Evolutionary conservation across 30 jellyfish, hydroid and myxozoan genomes (phyloP), one percentile per base, ranked within the genome.

Genomic region (Cassiopea xamachana): DNA sequence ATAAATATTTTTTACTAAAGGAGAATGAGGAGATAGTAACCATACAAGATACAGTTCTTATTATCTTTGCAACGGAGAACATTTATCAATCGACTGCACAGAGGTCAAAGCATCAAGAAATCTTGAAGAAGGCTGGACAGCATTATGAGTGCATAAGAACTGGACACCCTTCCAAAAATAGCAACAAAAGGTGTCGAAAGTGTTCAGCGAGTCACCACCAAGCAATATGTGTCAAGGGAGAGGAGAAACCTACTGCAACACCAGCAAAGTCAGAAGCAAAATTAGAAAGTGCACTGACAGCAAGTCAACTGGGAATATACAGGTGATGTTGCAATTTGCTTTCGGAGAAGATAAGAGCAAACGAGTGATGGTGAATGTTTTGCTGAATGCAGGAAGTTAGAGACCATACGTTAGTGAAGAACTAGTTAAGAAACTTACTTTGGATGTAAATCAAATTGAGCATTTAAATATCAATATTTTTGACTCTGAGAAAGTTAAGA

Each of bases 301-400:
- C 64, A 55, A 6, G 64, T 55, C 64, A 10, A 55, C 7, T 6
- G 64, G 64, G 7, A 10, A 55, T 3, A 10, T 55, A 17, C 48
- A 15, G 6, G 92, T 79, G 8, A 50, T 87, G 51, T 44, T 87
- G 9, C 89, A 60, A 47, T 45, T 3, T 46, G 85, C 60, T 7
- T 50, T 1, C 72, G 93, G 93, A 2, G 93, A 27, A 7, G 81
- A 86, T 27, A n/a, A 76, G 46, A 61, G 50, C 82, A 51, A 19
- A 72, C 46, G 75, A 46, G 61, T 81, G 6, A 55, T 9, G 49
- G 78, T 60, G 1, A 64, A 44, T 80, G 60, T 89, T 70, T 61
- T 80, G 62, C 76, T 82, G 45, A 93, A 82, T 60, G 14, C 48
- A 16, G 92, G 88, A 1, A 77, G 91, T 55, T 93, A 89, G 78